These are phyloP conservation scores for Tauraco erythrolophus DNA, from an alignment of 2,113 vertebrate genomes.

Conservation along the genomic window DNA sequence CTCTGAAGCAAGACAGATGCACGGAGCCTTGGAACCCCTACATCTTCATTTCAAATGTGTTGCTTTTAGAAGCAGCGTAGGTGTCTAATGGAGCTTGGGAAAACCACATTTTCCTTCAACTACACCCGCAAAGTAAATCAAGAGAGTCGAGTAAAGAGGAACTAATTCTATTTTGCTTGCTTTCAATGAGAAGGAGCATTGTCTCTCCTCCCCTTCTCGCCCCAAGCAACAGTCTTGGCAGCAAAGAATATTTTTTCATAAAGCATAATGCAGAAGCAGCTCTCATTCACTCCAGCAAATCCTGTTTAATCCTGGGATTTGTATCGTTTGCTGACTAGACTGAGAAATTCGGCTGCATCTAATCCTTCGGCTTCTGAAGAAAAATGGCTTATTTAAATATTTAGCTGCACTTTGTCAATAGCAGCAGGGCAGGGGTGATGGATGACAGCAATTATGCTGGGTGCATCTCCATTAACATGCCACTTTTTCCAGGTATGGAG, in stretches of 20 bases:
- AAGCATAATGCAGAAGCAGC: constrained; percentile 48
- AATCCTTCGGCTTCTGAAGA: constrained; percentile 63
- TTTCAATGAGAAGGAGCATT: constrained; percentile 34
- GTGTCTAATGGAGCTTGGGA: constrained; percentile 31
- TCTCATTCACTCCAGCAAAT: constrained; percentile 63
- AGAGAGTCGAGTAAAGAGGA: neutral
- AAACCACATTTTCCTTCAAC: constrained; percentile 28
- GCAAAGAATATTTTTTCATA: constrained; percentile 41
- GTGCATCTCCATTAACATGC: constrained; percentile 69
- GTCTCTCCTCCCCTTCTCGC: constrained; percentile 32
- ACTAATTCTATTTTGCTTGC: constrained; percentile 48
- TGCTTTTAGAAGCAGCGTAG: neutral
- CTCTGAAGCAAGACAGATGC: neutral
- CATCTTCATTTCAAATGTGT: neutral
- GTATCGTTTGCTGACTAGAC: constrained; percentile 52
- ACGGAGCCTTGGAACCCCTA: neutral
- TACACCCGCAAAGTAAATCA: constrained; percentile 55
- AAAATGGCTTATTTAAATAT: constrained; percentile 79
- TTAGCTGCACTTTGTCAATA: constrained; percentile 72
- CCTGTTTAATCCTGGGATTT: constrained; percentile 53
- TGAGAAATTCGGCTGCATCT: constrained; percentile 45
- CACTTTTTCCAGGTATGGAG: constrained; percentile 58
- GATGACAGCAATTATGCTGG: constrained; percentile 74
- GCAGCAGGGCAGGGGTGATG: constrained; percentile 54
- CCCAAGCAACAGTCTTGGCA: constrained; percentile 46